A percentile compares a stretch with the other conserved stretches of the same genome.
phyloP scores from a whole-genome alignment of 2,797 vertebrate genomes.

The Loriculus beryllinus region DNA sequence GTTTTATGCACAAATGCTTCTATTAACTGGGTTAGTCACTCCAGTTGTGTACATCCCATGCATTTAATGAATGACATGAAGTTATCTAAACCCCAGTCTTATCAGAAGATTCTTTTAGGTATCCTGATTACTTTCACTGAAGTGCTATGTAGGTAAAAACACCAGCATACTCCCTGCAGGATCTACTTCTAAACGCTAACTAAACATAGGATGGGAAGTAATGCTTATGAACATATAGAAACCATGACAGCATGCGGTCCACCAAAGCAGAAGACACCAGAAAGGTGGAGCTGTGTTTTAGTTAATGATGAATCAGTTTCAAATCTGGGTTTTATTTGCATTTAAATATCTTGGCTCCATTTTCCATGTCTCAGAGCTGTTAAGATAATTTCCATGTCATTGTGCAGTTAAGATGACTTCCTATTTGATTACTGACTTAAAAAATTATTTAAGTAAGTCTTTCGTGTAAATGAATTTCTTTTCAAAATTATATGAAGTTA shows the following conservation, averaged over 20 bases:
- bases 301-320: neutral
- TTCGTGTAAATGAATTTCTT: neutral
- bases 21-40: neutral
- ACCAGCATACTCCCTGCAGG: neutral
- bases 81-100: neutral
- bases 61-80: neutral
- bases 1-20: neutral
- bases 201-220: neutral
- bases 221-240: neutral
- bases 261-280: neutral
- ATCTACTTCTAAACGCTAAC: neutral
- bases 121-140: neutral
- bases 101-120: neutral
- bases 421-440: neutral
- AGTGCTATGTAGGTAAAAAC: neutral
- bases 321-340: neutral
- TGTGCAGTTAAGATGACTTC: neutral
- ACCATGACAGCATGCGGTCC: fast-evolving
- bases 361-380: neutral
- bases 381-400: neutral
- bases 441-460: neutral
- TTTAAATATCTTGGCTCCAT: neutral
- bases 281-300: neutral
- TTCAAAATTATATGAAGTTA: neutral
- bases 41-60: neutral